Percentiles rank a stretch among this genome's conserved stretches.
These are phyloP conservation scores for Fabriciana adippe DNA, from an alignment of 2,888 invertebrate genomes.

Conservation along the genomic window DNA sequence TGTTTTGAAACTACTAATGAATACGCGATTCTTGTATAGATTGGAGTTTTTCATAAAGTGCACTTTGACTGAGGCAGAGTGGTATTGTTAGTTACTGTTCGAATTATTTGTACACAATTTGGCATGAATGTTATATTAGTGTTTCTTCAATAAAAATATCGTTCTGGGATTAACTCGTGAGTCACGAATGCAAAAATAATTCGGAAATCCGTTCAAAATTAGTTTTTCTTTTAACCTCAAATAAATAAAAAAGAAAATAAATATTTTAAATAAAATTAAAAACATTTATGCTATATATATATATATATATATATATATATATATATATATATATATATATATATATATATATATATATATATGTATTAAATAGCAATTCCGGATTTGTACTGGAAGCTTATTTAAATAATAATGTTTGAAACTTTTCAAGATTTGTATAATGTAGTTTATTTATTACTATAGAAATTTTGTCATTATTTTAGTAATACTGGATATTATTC, in stretches of 20 bases:
- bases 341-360: too few species aligned
- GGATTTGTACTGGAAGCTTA: too few species aligned
- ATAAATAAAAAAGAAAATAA: conserved; percentile 41
- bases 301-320: too few species aligned
- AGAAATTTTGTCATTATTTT: neutral
- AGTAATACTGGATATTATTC: too few species aligned
- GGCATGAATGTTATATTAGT: neutral
- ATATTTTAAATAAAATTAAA: neutral
- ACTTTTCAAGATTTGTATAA: neutral
- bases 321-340: too few species aligned
- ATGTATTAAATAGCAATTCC: too few species aligned
- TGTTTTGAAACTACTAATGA: conserved; percentile 29
- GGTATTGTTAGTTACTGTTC: conserved; percentile 5
- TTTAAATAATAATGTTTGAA: too few species aligned
- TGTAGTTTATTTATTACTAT: neutral
- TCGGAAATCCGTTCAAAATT: too few species aligned
- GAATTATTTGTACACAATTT: neutral
- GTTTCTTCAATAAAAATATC: neutral
- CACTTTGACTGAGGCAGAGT: conserved; percentile 2
- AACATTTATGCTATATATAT: too few species aligned
- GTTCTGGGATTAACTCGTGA: neutral
- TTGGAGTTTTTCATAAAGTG: conserved; percentile 12
- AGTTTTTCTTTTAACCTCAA: too few species aligned
- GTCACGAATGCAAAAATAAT: too few species aligned
- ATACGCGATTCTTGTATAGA: conserved; percentile 19